Base-by-base conservation (phyloP, 2,888 invertebrate genomes). In the Phasia obesa region DNA sequence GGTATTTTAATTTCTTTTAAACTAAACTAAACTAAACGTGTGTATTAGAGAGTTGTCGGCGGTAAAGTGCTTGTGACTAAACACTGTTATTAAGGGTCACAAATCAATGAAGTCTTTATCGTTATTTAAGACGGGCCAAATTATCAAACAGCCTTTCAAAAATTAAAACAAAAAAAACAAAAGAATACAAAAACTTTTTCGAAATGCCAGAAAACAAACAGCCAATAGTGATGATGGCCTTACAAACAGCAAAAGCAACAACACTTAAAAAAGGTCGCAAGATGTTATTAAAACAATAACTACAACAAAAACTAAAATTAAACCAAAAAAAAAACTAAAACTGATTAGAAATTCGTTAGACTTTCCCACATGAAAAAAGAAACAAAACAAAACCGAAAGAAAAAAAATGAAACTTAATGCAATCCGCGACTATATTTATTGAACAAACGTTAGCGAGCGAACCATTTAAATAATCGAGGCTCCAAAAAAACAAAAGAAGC, bases 41-140 rank as follows among this genome's bases (percentile, higher is more conserved):
- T 79, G 65, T 67, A 73, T 73, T 73, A 73, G 67, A 49, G 73
- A 55, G 49, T 51, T 67, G 79, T 76, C 73, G 80, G 76, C 77
- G 81, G 62, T 81, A 80, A 78, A 81, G 80, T 77, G 81, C 73
- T 84, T 81, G 77, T 77, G 81, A 80, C 84, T 81, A 83, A 84
- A 82, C 81, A 84, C 85, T 84, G 62, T 85, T 84, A 85, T 85
- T 85, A 85, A 84, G 81, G 85, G 76, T 81, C 85, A 85, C 85
- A 85, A 85, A 85, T 83, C 85, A 85, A 84, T 83, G 77, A 83
- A 84, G 78, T 81, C 81, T 73, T 84, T 77, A 83, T 83, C 81
- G 80, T 78, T 78, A 67, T 49, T 17, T 51, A 79, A 81, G 78
- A 79, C 65, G 73, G 62, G 64, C 81, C 71, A 81, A 78, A 84